Conservation (phyloP, 2,113 vertebrate genomes). For the Dromas ardeola region DNA sequence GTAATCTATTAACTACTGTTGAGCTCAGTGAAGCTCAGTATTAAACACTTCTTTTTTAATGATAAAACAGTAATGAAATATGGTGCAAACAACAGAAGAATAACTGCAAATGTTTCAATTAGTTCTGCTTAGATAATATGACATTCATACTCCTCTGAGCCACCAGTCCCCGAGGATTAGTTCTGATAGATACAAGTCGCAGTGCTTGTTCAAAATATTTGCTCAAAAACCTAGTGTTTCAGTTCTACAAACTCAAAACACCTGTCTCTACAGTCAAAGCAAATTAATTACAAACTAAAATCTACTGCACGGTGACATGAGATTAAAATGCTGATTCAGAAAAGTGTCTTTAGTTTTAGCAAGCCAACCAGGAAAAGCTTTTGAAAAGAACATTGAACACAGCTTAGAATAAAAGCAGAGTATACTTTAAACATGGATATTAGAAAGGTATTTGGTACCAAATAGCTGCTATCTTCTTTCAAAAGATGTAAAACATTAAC, state of each 20-base stretch:
- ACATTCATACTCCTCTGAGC: not conserved
- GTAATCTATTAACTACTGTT: not conserved
- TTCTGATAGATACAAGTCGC: not conserved
- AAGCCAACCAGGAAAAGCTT: not conserved
- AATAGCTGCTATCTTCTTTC: not conserved
- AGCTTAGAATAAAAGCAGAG: not conserved
- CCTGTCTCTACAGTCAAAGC: not conserved
- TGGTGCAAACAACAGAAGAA: not conserved
- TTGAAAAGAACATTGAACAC: not conserved
- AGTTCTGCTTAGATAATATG: not conserved
- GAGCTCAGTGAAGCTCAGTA: not conserved
- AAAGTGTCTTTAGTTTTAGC: not conserved
- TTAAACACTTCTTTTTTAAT: not conserved
- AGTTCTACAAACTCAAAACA: constrained; percentile 13
- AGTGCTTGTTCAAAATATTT: not conserved
- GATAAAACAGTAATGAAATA: not conserved
- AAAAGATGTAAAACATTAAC: not conserved
- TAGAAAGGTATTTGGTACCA: not conserved
- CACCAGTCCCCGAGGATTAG: not conserved
- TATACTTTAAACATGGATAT: not conserved
- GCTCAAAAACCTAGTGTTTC: not conserved
- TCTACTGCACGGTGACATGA: not conserved
- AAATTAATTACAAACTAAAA: not conserved
- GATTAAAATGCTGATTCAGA: not conserved
- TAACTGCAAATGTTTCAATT: not conserved